Evolutionary conservation across 2,113 vertebrate species (phyloP).

Genomic region (Gambusia affinis): DNA sequence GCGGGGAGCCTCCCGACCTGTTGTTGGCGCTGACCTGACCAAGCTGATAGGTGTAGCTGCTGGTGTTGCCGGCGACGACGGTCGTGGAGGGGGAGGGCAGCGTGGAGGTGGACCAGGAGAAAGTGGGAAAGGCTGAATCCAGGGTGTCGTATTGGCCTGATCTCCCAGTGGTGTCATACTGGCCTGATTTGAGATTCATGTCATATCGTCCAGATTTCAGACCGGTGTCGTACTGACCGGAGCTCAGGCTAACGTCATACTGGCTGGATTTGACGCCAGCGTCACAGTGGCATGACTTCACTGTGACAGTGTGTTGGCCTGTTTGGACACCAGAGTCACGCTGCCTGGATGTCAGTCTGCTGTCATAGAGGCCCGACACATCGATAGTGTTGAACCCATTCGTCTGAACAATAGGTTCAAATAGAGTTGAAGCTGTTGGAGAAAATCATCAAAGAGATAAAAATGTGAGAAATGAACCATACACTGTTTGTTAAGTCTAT

Average conservation of each 20-base stretch:
- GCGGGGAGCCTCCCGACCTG: slow-evolving; percentile 46
- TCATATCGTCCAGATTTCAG: slow-evolving; percentile 26
- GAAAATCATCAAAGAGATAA: slow-evolving; percentile 9
- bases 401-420: slow-evolving; percentile 40
- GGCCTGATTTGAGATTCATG: slow-evolving; percentile 4
- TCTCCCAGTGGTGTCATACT: slow-evolving; percentile 28
- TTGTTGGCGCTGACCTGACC: slow-evolving; percentile 68
- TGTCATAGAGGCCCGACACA: slow-evolving; percentile 45
- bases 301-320: slow-evolving; percentile 6
- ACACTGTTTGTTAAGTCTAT: no score
- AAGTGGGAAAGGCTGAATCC: slow-evolving; percentile 61
- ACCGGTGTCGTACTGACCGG: slow-evolving; percentile 38
- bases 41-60: slow-evolving; percentile 61
- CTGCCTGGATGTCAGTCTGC: not conserved
- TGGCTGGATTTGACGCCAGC: slow-evolving; percentile 20
- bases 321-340: slow-evolving; percentile 16
- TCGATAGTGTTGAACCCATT: slow-evolving; percentile 52
- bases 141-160: slow-evolving; percentile 67
- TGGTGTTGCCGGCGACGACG: slow-evolving; percentile 30
- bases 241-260: slow-evolving; percentile 5
- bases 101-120: slow-evolving; percentile 71
- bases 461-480: not conserved
- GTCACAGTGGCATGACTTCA: slow-evolving; percentile 30
- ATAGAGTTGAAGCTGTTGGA: slow-evolving; percentile 47
- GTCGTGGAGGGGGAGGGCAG: slow-evolving; percentile 51